A percentile compares a stretch with the other conserved stretches of the same genome.
phyloP scores from a whole-genome alignment of 2,797 vertebrate genomes.

The Tapera naevia region DNA sequence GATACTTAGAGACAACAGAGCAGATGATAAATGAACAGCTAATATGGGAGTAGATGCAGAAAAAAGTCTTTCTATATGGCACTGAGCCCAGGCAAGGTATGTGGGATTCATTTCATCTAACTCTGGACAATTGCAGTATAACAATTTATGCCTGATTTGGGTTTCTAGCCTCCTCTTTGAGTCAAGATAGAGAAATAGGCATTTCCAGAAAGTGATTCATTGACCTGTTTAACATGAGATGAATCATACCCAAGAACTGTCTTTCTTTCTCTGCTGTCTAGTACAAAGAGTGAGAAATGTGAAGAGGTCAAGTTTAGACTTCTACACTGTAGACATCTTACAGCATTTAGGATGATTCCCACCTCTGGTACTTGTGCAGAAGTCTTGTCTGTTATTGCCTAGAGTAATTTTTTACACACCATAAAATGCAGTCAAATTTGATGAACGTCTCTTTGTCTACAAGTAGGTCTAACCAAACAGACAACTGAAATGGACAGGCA shows the following conservation, averaged over 20 bases:
- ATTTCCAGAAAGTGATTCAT: background rate
- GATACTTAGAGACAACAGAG: background rate
- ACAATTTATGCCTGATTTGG: background rate
- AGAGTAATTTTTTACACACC: background rate
- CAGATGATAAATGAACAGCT: background rate
- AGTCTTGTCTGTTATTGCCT: background rate
- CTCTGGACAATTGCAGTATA: background rate
- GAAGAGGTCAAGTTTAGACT: conserved; percentile 6
- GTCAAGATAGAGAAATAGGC: background rate
- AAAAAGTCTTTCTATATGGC: background rate
- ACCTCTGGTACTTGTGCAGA: background rate
- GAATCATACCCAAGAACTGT: background rate
- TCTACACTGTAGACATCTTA: background rate
- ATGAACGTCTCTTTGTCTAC: background rate
- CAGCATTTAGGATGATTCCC: background rate
- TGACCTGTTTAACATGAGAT: background rate
- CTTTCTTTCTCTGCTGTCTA: background rate
- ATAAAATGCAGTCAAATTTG: conserved; percentile 16
- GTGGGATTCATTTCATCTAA: background rate
- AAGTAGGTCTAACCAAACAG: background rate
- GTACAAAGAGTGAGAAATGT: background rate
- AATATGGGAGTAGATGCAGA: background rate
- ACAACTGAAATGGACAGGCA: background rate
- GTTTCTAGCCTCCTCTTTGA: background rate
- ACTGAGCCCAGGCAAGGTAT: background rate